Evolutionary conservation across 2,888 invertebrate species (phyloP).

Genomic region (Patella depressa): DNA sequence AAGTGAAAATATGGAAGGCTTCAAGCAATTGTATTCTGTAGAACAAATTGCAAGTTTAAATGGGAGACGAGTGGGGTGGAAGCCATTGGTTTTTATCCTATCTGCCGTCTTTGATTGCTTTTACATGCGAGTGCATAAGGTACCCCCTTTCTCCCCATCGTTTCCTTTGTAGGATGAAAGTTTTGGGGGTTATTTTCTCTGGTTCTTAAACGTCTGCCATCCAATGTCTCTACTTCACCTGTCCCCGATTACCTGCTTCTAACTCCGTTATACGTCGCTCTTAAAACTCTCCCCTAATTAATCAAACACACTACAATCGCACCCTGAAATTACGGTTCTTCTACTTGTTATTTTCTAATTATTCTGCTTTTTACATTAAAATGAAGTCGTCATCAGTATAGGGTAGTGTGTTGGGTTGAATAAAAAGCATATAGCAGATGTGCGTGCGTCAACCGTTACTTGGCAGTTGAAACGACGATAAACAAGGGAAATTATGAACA

Average conservation of each 20-base stretch:
- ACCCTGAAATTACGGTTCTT: conserved; percentile 1
- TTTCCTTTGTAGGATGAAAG: not conserved
- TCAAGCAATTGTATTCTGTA: too few species aligned
- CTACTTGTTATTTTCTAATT: conserved; percentile 9
- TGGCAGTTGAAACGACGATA: conserved; percentile 9
- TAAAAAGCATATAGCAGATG: conserved; percentile 4
- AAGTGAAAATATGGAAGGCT: too few species aligned
- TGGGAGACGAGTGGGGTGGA: not conserved
- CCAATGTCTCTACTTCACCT: conserved; percentile 5
- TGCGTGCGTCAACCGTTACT: conserved; percentile 5
- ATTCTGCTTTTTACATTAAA: conserved; percentile 7
- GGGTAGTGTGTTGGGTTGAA: not conserved
- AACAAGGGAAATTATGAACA: conserved; percentile 4
- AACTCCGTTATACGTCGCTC: not conserved
- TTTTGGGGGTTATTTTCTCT: not conserved
- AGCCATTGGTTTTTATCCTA: not conserved
- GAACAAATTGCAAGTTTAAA: too few species aligned
- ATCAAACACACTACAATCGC: conserved; percentile 9
- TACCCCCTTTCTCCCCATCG: not conserved
- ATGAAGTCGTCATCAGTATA: conserved; percentile 5
- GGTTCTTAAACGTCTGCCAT: not conserved
- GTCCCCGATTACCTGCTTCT: not conserved
- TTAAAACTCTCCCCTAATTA: conserved; percentile 7
- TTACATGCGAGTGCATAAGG: conserved; percentile 6
- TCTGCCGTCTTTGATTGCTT: conserved; percentile 1